These are phyloP conservation scores for Halcyon chelicuti DNA, from an alignment of 2,797 vertebrate genomes.

Conservation along the genomic window DNA sequence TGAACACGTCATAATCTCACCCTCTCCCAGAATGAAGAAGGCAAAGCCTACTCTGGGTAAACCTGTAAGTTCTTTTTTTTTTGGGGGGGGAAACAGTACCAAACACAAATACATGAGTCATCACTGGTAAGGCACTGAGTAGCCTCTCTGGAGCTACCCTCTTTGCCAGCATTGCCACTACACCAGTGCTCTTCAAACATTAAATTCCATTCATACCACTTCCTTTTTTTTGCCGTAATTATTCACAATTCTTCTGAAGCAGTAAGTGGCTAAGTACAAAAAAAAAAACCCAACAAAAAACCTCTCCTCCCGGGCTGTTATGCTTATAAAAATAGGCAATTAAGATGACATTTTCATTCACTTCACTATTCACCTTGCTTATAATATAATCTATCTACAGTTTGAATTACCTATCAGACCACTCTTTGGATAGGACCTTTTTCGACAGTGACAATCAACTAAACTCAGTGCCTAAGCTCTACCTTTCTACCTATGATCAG, in stretches of 20 bases:
- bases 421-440: background rate
- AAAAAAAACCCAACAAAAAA: background rate
- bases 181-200: background rate
- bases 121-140: background rate
- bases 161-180: background rate
- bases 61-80: background rate
- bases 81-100: background rate
- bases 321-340: background rate
- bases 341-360: background rate
- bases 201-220: background rate
- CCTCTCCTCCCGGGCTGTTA: background rate
- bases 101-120: background rate
- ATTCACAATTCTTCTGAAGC: background rate
- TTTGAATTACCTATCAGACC: background rate
- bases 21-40: background rate
- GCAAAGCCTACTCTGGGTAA: background rate
- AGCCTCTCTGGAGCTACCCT: background rate
- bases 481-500: background rate
- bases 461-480: background rate
- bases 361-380: background rate
- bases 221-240: background rate
- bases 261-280: background rate
- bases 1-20: background rate
- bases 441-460: background rate
- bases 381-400: background rate